phyloP scores from a whole-genome alignment of 92 coral and sea anemone genomes.

The Phymanthus crucifer region DNA sequence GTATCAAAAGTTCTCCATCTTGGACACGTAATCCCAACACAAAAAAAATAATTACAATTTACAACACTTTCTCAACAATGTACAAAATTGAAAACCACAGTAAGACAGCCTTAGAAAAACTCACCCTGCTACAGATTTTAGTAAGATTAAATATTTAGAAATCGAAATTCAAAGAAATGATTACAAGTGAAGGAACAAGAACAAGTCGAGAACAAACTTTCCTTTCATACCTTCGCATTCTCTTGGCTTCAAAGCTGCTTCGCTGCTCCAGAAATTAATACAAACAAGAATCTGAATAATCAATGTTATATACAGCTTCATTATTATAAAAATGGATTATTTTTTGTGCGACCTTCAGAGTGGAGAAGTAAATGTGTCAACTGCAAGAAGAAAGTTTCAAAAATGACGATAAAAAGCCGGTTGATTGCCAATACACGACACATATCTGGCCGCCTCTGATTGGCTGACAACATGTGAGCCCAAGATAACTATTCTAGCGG shows the following conservation, averaged over 20 bases:
- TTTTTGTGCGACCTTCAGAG: background rate
- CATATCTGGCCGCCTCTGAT: constrained; percentile 95
- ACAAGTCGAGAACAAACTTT: too few species aligned
- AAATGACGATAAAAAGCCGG: constrained; percentile 24
- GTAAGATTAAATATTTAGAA: too few species aligned
- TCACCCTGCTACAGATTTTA: background rate
- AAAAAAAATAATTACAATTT: too few species aligned
- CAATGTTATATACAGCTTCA: constrained; percentile 60
- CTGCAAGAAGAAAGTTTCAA: background rate
- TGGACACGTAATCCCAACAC: background rate
- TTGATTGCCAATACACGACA: constrained; percentile 74
- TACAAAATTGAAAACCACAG: background rate
- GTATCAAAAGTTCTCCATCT: too few species aligned
- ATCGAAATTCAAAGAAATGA: too few species aligned
- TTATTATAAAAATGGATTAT: constrained; percentile 1
- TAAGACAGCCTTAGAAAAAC: background rate
- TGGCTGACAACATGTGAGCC: constrained; percentile 44
- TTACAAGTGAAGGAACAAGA: too few species aligned
- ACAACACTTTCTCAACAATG: too few species aligned
- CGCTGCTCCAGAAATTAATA: constrained; percentile 57
- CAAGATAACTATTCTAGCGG: background rate
- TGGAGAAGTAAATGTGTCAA: background rate
- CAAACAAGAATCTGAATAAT: constrained; percentile 56
- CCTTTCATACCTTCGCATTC: constrained; percentile 85
- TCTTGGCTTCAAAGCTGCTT: constrained; percentile 74